Conservation (phyloP, 2,113 vertebrate genomes). For the Rhodinocichla rosea region DNA sequence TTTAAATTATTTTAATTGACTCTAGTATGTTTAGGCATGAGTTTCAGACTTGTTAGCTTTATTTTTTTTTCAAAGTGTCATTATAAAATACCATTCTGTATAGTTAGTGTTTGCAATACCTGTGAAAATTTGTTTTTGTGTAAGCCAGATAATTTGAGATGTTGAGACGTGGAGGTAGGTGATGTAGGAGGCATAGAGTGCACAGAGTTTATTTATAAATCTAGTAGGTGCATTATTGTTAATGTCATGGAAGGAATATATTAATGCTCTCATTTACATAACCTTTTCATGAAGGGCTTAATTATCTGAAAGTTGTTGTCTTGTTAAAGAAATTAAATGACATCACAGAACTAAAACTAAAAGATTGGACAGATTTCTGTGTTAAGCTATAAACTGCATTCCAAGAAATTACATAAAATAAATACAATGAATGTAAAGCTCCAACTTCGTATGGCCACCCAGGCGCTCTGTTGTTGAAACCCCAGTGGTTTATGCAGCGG, state of each 20-base stretch:
- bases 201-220: not conserved
- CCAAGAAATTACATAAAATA: not conserved
- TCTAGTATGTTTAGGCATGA: not conserved
- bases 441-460: not conserved
- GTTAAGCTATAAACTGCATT: not conserved
- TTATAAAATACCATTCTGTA: not conserved
- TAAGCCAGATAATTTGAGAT: not conserved
- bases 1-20: not conserved
- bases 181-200: not conserved
- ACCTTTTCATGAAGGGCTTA: not conserved
- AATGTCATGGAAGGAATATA: not conserved
- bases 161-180: not conserved
- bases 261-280: not conserved
- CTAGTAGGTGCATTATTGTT: not conserved
- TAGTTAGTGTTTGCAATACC: not conserved
- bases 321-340: not conserved
- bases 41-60: not conserved
- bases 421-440: not conserved
- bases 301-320: not conserved
- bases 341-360: not conserved
- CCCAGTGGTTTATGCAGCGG: not conserved
- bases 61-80: not conserved
- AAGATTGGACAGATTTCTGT: not conserved
- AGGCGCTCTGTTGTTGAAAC: not conserved
- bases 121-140: not conserved